Conservation (phyloP, 2,888 invertebrate species). For the Drosophila leonis region DNA sequence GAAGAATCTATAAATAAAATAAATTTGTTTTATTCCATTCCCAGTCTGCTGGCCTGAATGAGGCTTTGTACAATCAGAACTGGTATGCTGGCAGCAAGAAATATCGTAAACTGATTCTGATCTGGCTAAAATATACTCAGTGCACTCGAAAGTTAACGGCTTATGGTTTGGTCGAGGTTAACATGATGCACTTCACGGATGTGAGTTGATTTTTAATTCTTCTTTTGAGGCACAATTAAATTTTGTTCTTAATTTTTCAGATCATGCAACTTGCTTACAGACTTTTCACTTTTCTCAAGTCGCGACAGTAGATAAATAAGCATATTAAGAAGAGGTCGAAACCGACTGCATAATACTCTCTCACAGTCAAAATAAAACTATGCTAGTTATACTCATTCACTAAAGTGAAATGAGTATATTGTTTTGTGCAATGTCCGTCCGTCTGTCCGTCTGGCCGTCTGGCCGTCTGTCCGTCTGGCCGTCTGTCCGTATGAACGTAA, state of each 20-base stretch:
- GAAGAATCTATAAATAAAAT: neutral
- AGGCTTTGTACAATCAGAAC: conserved; percentile 41
- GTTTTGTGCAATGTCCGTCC: too few relatives aligned
- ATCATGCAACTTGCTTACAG: conserved; percentile 63
- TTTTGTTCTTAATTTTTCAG: conserved; percentile 30
- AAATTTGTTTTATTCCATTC: neutral
- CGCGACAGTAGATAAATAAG: conserved; percentile 5
- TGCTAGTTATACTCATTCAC: too few relatives aligned
- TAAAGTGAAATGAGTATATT: too few relatives aligned
- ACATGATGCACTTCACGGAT: conserved; percentile 65
- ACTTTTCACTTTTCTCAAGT: conserved; percentile 66
- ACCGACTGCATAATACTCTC: neutral
- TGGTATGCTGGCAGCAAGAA: conserved; percentile 57
- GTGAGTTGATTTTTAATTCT: conserved; percentile 31
- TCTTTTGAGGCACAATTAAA: neutral
- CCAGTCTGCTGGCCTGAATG: conserved; percentile 48
- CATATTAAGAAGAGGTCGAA: too few relatives aligned
- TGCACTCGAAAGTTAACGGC: conserved; percentile 38
- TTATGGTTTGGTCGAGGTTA: conserved; percentile 53
- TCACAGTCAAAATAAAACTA: neutral
- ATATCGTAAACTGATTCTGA: conserved; percentile 46
- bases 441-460: too few relatives aligned
- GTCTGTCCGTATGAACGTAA: too few relatives aligned
- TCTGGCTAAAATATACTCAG: conserved; percentile 61
- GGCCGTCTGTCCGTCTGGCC: too few relatives aligned